Conservation (phyloP, 2,797 vertebrate species). For the Tenualosa thibaudeaui region DNA sequence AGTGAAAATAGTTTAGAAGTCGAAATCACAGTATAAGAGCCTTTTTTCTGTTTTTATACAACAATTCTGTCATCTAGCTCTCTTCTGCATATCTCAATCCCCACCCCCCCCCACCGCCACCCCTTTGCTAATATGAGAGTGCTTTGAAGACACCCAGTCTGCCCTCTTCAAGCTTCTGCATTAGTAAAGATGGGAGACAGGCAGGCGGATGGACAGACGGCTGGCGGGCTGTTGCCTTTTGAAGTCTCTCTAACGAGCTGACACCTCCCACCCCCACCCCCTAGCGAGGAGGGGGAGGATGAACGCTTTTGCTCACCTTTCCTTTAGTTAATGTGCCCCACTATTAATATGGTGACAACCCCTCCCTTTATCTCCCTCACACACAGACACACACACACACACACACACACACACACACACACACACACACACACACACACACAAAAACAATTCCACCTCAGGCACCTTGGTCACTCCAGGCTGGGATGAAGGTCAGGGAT, state of each 20-base stretch:
- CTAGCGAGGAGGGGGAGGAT: conserved; percentile 28
- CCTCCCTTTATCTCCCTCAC: background rate
- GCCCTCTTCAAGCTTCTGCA: background rate
- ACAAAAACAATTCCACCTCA: background rate
- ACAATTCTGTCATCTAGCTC: background rate
- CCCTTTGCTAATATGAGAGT: background rate
- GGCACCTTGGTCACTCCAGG: background rate
- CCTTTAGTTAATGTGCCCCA: conserved; percentile 23
- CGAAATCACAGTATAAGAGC: background rate
- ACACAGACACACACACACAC: background rate
- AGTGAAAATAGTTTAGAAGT: background rate
- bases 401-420: background rate
- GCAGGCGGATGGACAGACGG: conserved; percentile 28
- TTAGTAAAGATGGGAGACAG: conserved; percentile 41
- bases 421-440: background rate
- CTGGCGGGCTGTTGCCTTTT: conserved; percentile 19
- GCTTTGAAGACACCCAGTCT: conserved; percentile 12
- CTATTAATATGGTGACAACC: background rate
- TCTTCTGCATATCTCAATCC: background rate
- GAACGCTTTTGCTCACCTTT: conserved; percentile 26
- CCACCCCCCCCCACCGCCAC: background rate
- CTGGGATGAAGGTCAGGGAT: conserved; percentile 21
- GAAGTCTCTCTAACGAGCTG: conserved; percentile 41
- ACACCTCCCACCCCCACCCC: conserved; percentile 21
- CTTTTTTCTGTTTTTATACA: background rate